Evolutionary conservation across 2,888 invertebrate genomes (phyloP), one percentile per base, ranked within the genome.

Genomic region (Coleophora deauratella): DNA sequence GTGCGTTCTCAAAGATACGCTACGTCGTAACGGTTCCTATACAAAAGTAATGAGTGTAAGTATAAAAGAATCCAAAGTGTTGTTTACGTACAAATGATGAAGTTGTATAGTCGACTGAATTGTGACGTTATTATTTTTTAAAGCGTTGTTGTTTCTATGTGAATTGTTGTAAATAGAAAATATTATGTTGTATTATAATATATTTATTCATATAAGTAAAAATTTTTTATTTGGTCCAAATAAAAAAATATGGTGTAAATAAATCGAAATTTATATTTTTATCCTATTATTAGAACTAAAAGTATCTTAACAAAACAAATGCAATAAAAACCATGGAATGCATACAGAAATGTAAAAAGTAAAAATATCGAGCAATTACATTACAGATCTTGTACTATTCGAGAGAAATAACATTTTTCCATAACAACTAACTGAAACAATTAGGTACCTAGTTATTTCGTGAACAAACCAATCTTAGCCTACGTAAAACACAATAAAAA

Each of bases 371-470:
- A 33, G 6, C 21, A 21, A 4, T 13, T 13, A 30, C 37, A 41
- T 33, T 15, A n/a, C 37, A 43, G 43, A 40, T 40, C 43, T 35
- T 36, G 32, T 27, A 15, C 10, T 35, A 43, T 43, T 43, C 40
- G 37, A 43, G 34, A 40, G 7, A 33, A 37, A 33, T 27, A 31
- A 21, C 21, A 21, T 21, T 21, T n/a, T 21, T 21, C 21, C 21
- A 21, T 21, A 21, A 21, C 21, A 21, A 21, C 21, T 21, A 21
- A 21, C 21, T 21, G 6, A 21, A 3, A 4, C 21, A 21, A 21
- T 6, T n/a, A n/a, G 21, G 21, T 21, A 21, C 21, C 6, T 21
- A 21, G 6, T 21, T 21, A 21, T 21, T 21, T 4, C 21, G 21
- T 21, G 6, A 21, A 21, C 21, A 21, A 21, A n/a, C n/a, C n/a